phyloP scores from a whole-genome alignment of 1,140 invertebrate genomes.

The Ectropis grisescens region DNA sequence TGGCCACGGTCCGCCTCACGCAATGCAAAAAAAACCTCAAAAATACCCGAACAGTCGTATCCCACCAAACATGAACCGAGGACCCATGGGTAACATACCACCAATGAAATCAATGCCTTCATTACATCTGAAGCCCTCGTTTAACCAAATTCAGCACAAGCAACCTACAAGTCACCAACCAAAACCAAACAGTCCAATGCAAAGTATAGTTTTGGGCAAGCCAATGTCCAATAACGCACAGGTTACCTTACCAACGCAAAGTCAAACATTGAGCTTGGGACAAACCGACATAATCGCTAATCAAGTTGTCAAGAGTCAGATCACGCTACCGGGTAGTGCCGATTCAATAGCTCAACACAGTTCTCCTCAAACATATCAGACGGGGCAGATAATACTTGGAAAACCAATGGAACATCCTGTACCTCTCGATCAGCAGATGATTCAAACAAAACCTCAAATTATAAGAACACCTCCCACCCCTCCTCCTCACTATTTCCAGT shows the following conservation, averaged over 20 bases:
- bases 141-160: slow-evolving; percentile 24
- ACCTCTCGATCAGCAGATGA: slow-evolving; percentile 61
- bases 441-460: slow-evolving; percentile 36
- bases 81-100: slow-evolving; percentile 30
- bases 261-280: slow-evolving; percentile 56
- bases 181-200: slow-evolving; percentile 20
- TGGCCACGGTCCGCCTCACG: slow-evolving; percentile 24
- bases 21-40: slow-evolving; percentile 37
- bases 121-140: slow-evolving; percentile 28
- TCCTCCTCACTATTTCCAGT: slow-evolving; percentile 18
- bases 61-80: slow-evolving; percentile 36
- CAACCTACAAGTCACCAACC: slow-evolving; percentile 7
- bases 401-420: slow-evolving; percentile 64
- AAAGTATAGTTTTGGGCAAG: slow-evolving; percentile 41
- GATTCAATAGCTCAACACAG: slow-evolving; percentile 24
- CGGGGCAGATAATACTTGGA: slow-evolving; percentile 64
- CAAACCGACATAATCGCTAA: slow-evolving; percentile 62
- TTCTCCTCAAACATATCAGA: slow-evolving; percentile 34
- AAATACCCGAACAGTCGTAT: slow-evolving; percentile 37
- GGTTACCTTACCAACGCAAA: slow-evolving; percentile 18
- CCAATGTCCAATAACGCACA: slow-evolving; percentile 24
- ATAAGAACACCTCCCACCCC: slow-evolving; percentile 21
- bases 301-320: slow-evolving; percentile 63
- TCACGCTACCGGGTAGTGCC: slow-evolving; percentile 35
- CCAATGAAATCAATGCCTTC: slow-evolving; percentile 48